Evolutionary conservation across 2,113 vertebrate genomes (phyloP), one percentile per base, ranked within the genome.

Genomic region (Oryzias celebensis): DNA sequence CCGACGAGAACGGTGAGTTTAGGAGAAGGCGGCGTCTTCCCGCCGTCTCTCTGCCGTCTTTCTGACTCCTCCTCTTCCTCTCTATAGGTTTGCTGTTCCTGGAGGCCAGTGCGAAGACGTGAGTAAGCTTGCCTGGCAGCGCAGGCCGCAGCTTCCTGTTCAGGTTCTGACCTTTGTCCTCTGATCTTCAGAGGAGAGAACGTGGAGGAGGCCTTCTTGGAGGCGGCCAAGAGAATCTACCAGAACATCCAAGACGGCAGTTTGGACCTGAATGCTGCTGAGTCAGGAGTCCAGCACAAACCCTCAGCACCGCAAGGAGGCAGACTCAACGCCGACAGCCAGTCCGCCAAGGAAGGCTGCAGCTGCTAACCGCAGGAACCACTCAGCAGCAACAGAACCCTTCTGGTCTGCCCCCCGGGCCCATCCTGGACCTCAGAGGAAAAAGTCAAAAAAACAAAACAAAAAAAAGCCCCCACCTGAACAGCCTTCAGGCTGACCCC

Each of bases 191-290:
- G 86, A 23, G 96, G 96, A 3, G 96, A 99, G 89, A 98, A 99
- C 0, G 97, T 99, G 41, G 97, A 99, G 86, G 97, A 99, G 23
- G 97, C 96, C 0, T 98, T 99, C 86, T 91, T 98, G 79, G 97
- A 99, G 86, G 96, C 97, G 2, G 96, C 96, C 22, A 98, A 99
- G 94, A 96, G 97, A 68, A 99, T 99, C 87, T 99, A 98, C 87
- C 97, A 99, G 92, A 99, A 99, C 77, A 99, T 99, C 88, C 96
- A 99, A 80, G 97, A 99, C 0, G 97, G 97, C 48, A 99, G 96
- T 83, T 90, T 99, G 91, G 97, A 99, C 87, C 93, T 98, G 87
- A 99, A 99, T 14, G 97, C 97, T 0, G 97, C 97, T 0, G 97
- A 99, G 67, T 98, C 96, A 0, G 96, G 96, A 0, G 97, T 99